Percentiles rank a stretch among this genome's conserved stretches.
Conservation (phyloP, 2,888 invertebrate species). For the Drosophila hamatofila region DNA sequence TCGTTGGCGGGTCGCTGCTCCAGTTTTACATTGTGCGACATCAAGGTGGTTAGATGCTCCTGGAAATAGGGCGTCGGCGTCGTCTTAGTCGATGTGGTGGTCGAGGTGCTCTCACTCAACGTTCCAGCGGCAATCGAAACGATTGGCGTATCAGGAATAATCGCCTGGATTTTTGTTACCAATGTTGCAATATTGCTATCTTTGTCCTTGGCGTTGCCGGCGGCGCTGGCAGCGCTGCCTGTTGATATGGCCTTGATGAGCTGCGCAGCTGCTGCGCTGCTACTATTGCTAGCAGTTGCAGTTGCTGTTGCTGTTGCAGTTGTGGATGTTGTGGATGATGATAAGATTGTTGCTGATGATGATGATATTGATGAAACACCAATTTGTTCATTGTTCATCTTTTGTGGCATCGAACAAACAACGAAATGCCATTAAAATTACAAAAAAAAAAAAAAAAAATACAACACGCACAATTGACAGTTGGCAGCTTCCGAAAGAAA, state of each 20-base stretch:
- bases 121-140: slow-evolving; percentile 82
- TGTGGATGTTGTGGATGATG: slow-evolving; percentile 27
- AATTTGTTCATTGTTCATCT: slow-evolving; percentile 83
- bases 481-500: slow-evolving; percentile 24
- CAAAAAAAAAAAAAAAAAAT: too few relatives aligned
- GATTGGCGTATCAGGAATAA: slow-evolving; percentile 82
- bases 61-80: slow-evolving; percentile 78
- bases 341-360: slow-evolving; percentile 44
- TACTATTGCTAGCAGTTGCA: slow-evolving; percentile 33
- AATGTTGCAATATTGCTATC: slow-evolving; percentile 48
- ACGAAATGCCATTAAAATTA: slow-evolving; percentile 73
- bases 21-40: slow-evolving; percentile 64
- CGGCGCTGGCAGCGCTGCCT: slow-evolving; percentile 43
- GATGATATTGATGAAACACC: slow-evolving; percentile 59
- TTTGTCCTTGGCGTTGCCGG: slow-evolving; percentile 6
- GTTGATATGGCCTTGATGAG: slow-evolving; percentile 63
- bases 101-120: slow-evolving; percentile 81
- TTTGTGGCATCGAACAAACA: slow-evolving; percentile 68
- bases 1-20: slow-evolving; percentile 39
- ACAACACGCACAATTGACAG: slow-evolving; percentile 15
- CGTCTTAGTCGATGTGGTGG: slow-evolving; percentile 82
- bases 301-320: slow-evolving; percentile 39
- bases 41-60: slow-evolving; percentile 64
- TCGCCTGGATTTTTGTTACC: slow-evolving; percentile 70
- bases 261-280: slow-evolving; percentile 55